A percentile compares a stretch with the other conserved stretches of the same genome.
Evolutionary conservation across 2,113 vertebrate genomes (phyloP).

Genomic region (Istiophorus platypterus): DNA sequence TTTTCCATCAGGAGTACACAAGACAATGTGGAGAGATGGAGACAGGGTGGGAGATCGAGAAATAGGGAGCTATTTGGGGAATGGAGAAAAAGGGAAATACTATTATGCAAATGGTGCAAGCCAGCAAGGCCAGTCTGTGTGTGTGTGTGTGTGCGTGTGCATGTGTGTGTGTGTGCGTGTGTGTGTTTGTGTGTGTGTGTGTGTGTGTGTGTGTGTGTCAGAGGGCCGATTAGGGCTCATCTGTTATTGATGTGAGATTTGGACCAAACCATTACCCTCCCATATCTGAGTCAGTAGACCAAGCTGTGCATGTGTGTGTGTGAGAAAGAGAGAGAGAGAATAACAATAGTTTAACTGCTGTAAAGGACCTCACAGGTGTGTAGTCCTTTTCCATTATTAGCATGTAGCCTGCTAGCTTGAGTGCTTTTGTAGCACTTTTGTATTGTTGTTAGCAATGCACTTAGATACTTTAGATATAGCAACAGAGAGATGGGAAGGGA

Average conservation of each 20-base stretch:
- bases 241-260: slow-evolving; percentile 98
- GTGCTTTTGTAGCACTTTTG: too few relatives aligned
- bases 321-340: neutral
- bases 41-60: slow-evolving; percentile 59
- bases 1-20: slow-evolving; percentile 75
- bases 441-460: neutral
- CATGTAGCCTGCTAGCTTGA: neutral
- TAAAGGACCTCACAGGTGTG: neutral
- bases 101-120: slow-evolving; percentile 98
- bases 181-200: slow-evolving; percentile 36
- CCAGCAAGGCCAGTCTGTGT: slow-evolving; percentile 88
- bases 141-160: slow-evolving; percentile 75
- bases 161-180: slow-evolving; percentile 64
- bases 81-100: slow-evolving; percentile 88
- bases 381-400: neutral
- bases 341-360: neutral
- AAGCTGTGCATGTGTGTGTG: slow-evolving; percentile 31
- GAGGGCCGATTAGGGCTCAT: slow-evolving; percentile 93
- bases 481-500: neutral
- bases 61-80: slow-evolving; percentile 73
- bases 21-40: slow-evolving; percentile 65
- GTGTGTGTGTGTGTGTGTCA: slow-evolving; percentile 41
- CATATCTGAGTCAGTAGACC: slow-evolving; percentile 62
- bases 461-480: neutral
- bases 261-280: slow-evolving; percentile 94